phyloP scores from a whole-genome alignment of 2,888 invertebrate species.

The Mimumesa dahlbomi region DNA sequence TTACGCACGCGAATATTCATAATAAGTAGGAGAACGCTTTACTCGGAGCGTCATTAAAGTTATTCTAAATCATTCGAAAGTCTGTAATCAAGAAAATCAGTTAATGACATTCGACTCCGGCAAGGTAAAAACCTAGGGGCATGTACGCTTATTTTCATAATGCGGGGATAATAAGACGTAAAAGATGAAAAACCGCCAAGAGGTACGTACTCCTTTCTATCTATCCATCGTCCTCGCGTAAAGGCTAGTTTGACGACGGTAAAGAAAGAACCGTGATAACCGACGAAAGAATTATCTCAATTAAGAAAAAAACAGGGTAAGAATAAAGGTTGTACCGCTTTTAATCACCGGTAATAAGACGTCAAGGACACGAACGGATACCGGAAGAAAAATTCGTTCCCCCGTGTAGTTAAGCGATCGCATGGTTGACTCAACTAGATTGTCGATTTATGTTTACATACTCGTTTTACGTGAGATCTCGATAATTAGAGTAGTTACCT shows the following conservation, averaged over 20 bases:
- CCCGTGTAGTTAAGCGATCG: slow-evolving; percentile 59
- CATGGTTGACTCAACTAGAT: slow-evolving; percentile 58
- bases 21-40: too few relatives aligned
- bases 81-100: too few relatives aligned
- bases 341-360: slow-evolving; percentile 63
- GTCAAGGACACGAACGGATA: slow-evolving; percentile 44
- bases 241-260: neutral
- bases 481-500: slow-evolving; percentile 67
- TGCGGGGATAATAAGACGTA: neutral
- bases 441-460: slow-evolving; percentile 67
- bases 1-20: too few relatives aligned
- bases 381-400: slow-evolving; percentile 60
- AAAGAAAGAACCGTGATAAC: neutral
- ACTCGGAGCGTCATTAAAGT: too few relatives aligned
- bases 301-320: neutral
- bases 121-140: too few relatives aligned
- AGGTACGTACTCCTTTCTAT: too few relatives aligned
- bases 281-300: neutral
- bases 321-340: slow-evolving; percentile 17
- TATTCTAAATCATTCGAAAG: too few relatives aligned
- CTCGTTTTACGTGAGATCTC: slow-evolving; percentile 66
- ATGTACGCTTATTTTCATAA: neutral
- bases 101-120: too few relatives aligned
- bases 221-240: neutral
- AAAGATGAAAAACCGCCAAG: neutral